Conservation (phyloP, 1,140 invertebrate species). For the Diachasmimorpha longicaudata region DNA sequence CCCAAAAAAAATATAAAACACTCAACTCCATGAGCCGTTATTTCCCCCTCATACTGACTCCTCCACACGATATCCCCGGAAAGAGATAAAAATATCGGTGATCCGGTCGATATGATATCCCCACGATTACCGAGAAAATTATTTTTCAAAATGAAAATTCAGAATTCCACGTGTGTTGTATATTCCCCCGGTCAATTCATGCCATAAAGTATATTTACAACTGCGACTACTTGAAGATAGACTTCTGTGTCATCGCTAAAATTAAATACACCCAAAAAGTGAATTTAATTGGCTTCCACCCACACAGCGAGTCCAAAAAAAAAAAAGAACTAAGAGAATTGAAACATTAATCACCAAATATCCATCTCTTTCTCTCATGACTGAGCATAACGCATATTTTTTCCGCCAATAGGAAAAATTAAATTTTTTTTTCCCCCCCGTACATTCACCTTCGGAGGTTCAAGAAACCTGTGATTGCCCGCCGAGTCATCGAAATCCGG, state of each 20-base stretch:
- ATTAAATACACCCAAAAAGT: constrained; percentile 31
- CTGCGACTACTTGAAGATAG: background rate
- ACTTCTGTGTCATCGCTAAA: constrained; percentile 49
- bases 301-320: background rate
- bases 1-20: background rate
- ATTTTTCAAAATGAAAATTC: constrained; percentile 10
- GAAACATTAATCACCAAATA: background rate
- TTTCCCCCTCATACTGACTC: background rate
- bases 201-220: background rate
- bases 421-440: background rate
- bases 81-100: constrained; percentile 46
- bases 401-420: background rate
- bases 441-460: background rate
- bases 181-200: too few relatives aligned
- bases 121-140: background rate
- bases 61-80: constrained; percentile 4
- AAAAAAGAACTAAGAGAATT: background rate
- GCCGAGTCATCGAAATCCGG: constrained; percentile 5
- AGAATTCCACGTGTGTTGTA: too few relatives aligned
- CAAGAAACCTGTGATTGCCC: background rate
- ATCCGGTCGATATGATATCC: constrained; percentile 49
- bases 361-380: too few relatives aligned
- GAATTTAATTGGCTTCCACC: constrained; percentile 15
- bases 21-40: background rate
- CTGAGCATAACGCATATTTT: background rate